Evolutionary conservation across 2,888 invertebrate genomes (phyloP), one percentile per base, ranked within the genome.

Genomic region (Halictus quadricinctus): DNA sequence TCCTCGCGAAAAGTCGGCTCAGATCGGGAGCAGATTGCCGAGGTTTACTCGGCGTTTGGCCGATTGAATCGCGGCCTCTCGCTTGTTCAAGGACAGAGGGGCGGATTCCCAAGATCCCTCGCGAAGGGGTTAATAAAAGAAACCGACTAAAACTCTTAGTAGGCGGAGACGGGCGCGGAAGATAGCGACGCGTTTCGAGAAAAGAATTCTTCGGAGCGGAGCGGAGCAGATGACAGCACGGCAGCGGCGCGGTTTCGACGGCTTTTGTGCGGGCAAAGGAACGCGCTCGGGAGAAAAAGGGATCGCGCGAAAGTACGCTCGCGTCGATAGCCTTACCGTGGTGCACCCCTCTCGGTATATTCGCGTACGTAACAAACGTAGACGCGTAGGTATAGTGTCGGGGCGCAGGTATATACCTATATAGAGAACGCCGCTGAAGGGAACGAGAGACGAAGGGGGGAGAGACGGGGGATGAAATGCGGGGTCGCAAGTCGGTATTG

Each of bases 401-500:
- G 78, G 81, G 78, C 43, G 69, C 75, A 84, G 79, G 36, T 69
- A 69, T 69, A 69, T 36, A 36, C 36, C 36, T 69, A 79, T 77
- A 79, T 46, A 70, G 54, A 73, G 86, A 78, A 80, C 78, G 83
- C 84, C 77, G 79, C 76, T 60, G 77, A 78, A 77, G 69, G 79
- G 75, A 80, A 72, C 70, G 84, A 76, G 83, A 54, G 72, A 79
- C 72, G 76, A 83, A 46, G 79, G 77, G 79, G 78, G 80, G 84
- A 58, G 84, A 81, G 85, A 85, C 79, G 84, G 88, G 83, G 90
- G 89, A 88, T 89, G 90, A 89, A 90, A 90, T 89, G 90, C 90
- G 88, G 90, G 88, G 89, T 91, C 91, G 92, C 92, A 93, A 92
- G 93, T 92, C 91, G 92, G 94, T 94, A 94, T 94, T 94, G 94